Evolutionary conservation across 2,888 invertebrate species (phyloP), one percentile per base, ranked within the genome.

Genomic region (Agonum fuliginosum): DNA sequence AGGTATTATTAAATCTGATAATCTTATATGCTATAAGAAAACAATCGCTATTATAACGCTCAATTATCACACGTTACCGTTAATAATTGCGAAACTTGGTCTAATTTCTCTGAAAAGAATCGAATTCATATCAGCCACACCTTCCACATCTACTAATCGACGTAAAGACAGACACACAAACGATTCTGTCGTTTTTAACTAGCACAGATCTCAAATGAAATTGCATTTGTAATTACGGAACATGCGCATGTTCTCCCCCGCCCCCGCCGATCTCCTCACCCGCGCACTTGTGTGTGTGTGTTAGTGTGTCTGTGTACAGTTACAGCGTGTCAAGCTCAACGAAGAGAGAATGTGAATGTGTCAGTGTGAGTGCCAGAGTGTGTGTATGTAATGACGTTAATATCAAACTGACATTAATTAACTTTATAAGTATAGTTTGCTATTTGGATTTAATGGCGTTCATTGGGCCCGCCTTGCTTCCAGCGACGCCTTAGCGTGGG

Each of bases 351-450:
- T 41, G 37, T 17, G 46, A 20, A n/a, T 75, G 65, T 48, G 69
- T 76, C 19, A 69, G 69, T 34, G 34, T 41, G 24, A 10, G 30
- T 65, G 48, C 48, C 6, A 24, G 54, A 22, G 54, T 72, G 76
- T 76, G 69, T 69, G 65, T 46, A 27, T 30, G 76, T 70, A 77
- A 69, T 70, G 69, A 77, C 77, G 77, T 77, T 75, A 75, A 75
- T 75, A 75, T 75, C 75, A 75, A 67, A 75, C 75, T 75, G 75
- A 75, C 75, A 75, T 75, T 75, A 75, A 75, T 75, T 75, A 75
- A 75, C 75, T 75, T 75, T 75, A 75, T 75, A 75, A 75, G 75
- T 75, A 75, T 75, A 75, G 75, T 75, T 72, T 75, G 75, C 65
- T 75, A 48, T 65, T 75, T 34, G 51, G 48, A 75, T 75, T 75